phyloP scores from a whole-genome alignment of 2,888 invertebrate species.

The Chrysopilus asiliformis region DNA sequence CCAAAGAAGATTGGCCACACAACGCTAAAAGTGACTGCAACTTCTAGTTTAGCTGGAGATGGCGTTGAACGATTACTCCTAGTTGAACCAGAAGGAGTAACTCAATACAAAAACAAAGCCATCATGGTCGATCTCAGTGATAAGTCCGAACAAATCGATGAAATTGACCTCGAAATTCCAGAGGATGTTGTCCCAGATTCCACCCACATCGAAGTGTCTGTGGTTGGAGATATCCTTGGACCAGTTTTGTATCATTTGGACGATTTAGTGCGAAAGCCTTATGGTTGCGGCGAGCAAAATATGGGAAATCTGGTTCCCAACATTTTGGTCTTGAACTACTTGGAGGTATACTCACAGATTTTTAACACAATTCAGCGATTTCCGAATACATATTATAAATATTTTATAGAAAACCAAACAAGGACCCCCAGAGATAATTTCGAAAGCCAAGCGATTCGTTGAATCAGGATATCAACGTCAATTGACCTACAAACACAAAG shows the following conservation, averaged over 20 bases:
- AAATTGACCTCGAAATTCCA: constrained; percentile 61
- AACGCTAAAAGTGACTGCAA: constrained; percentile 63
- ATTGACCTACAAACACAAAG: too few species aligned
- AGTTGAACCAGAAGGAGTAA: constrained; percentile 71
- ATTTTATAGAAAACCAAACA: constrained; percentile 47
- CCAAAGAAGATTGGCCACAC: constrained; percentile 58
- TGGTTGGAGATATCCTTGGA: constrained; percentile 60
- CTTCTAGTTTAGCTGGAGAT: constrained; percentile 61
- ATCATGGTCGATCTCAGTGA: constrained; percentile 55
- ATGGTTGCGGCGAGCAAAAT: constrained; percentile 60
- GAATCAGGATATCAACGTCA: constrained; percentile 61
- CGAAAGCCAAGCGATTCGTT: constrained; percentile 39
- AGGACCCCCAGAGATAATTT: constrained; percentile 48
- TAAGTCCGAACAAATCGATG: constrained; percentile 39
- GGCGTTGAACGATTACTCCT: constrained; percentile 57
- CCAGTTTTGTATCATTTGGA: constrained; percentile 64
- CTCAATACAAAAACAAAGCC: constrained; percentile 58
- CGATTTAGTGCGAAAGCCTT: constrained; percentile 61
- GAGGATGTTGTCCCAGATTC: constrained; percentile 59
- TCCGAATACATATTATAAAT: background rate
- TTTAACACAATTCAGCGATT: background rate
- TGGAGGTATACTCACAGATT: constrained; percentile 37
- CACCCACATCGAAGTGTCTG: constrained; percentile 55
- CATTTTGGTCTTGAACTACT: constrained; percentile 50
- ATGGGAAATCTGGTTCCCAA: constrained; percentile 53